Base-by-base conservation (phyloP, 1,140 invertebrate species). In the Drosophila gunungcola region DNA sequence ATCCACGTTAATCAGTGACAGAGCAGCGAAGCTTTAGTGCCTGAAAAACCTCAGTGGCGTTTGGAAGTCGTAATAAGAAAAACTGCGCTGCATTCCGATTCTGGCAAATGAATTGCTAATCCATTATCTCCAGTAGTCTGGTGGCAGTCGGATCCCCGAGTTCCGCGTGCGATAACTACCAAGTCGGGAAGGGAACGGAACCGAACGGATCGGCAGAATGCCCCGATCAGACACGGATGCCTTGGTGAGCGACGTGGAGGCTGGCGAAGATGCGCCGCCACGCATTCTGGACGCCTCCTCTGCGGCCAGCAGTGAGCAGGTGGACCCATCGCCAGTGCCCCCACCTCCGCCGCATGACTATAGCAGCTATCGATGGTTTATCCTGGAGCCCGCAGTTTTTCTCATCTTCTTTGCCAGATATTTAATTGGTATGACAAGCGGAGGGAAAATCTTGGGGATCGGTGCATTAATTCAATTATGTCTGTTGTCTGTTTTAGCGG, bases 331-430 rank as follows among this genome's bases (percentile, higher is more conserved):
- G n/a, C 34, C 73, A 3, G 51, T 58, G 6, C 25, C 43, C 12
- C 12, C 38, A 13, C 16, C 56, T 1, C 11, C 38, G 25, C 16
- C 56, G 0, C 25, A 34, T 27, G 73, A 62, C 9, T 36, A 38
- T 27, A 64, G 6, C 21, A 52, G 43, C 54, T 68, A 68, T 11
- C 65, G 69, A 4, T 92, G 81, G 85, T 91, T 91, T 9, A 90
- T 92, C 52, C 64, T 92, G 57, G 91, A 92, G 51, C 91, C 91
- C 21, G 91, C 91, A 36, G 91, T 92, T 29, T 92, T 92, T 41
- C 54, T 92, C 2, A 86, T 92, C 13, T 92, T 92, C 52, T 70
- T 85, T 38, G 88, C 77, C 7, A 80, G 91, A 77, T 88, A 85
- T 57, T 61, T 92, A 55, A 91, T 91, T 27, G 77, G 91, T 92